Evolutionary conservation across 1,140 invertebrate genomes (phyloP).

Genomic region (Calliopsis andreniformis): DNA sequence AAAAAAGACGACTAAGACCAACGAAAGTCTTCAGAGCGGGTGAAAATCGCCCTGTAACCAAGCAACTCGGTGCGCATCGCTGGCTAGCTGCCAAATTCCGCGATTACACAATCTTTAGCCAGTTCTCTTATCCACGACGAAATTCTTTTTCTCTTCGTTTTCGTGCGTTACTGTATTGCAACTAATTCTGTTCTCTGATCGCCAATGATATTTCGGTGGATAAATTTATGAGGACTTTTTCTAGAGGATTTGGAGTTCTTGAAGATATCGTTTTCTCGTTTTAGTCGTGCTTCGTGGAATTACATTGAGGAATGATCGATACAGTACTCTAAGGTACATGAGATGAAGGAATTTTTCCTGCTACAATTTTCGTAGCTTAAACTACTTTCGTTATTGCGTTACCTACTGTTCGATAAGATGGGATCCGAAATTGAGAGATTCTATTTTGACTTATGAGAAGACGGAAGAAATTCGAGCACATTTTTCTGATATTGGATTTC

Average conservation of each 20-base stretch:
- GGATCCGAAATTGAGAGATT: too few relatives aligned
- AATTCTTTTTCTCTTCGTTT: neutral
- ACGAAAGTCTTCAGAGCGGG: conserved; percentile 12
- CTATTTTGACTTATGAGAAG: too few relatives aligned
- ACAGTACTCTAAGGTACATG: too few relatives aligned
- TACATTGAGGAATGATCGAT: too few relatives aligned
- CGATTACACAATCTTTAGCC: neutral
- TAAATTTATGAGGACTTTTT: neutral
- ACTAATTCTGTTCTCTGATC: neutral
- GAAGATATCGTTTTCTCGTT: neutral
- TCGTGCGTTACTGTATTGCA: neutral
- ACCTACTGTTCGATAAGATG: too few relatives aligned
- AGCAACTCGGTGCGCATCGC: neutral
- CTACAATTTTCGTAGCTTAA: too few relatives aligned
- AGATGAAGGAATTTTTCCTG: too few relatives aligned
- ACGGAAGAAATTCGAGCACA: too few relatives aligned
- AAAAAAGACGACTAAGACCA: neutral
- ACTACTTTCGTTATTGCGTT: too few relatives aligned
- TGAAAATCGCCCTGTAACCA: conserved; percentile 15
- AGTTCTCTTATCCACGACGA: neutral
- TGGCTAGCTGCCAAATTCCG: conserved; percentile 17
- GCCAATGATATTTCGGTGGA: neutral
- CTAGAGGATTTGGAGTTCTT: neutral
- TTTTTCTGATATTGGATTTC: too few relatives aligned
- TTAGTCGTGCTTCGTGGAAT: too few relatives aligned